phyloP scores from a whole-genome alignment of 2,888 invertebrate species.

The Scelioninae gen. 1 region DNA sequence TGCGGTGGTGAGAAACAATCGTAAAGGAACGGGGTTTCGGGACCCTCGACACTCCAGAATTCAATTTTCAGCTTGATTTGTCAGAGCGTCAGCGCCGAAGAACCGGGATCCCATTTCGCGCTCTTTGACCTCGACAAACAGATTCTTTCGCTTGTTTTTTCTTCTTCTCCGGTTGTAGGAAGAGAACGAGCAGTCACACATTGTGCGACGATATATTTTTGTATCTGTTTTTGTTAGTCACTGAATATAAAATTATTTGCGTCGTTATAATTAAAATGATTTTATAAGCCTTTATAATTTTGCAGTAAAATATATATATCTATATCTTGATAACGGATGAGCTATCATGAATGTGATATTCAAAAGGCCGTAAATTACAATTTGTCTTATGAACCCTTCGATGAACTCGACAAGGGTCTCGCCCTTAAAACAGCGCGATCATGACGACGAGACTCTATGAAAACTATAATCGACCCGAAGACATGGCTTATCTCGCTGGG shows the following conservation, averaged over 20 bases:
- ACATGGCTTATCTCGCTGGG: constrained; percentile 80
- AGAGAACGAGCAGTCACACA: constrained; percentile 40
- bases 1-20: constrained; percentile 75
- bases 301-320: too few species aligned
- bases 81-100: constrained; percentile 79
- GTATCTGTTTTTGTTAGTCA: constrained; percentile 4
- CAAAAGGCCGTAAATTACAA: constrained; percentile 62
- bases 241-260: too few species aligned
- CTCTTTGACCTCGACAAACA: constrained; percentile 75
- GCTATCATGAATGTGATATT: constrained; percentile 36
- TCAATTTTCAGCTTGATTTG: constrained; percentile 84
- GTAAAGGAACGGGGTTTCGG: constrained; percentile 68
- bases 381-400: constrained; percentile 68
- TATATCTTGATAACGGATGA: constrained; percentile 27
- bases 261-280: too few species aligned
- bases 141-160: constrained; percentile 79
- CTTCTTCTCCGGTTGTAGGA: constrained; percentile 30
- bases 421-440: constrained; percentile 73
- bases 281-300: too few species aligned
- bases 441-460: constrained; percentile 72
- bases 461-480: constrained; percentile 79
- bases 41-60: constrained; percentile 77
- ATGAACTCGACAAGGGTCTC: constrained; percentile 68
- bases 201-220: constrained; percentile 25
- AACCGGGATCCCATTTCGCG: constrained; percentile 78